A percentile compares a stretch with the other conserved stretches of the same genome.
These are phyloP conservation scores for Ctenicera cuprea DNA, from an alignment of 2,888 invertebrate species.

Conservation along the genomic window DNA sequence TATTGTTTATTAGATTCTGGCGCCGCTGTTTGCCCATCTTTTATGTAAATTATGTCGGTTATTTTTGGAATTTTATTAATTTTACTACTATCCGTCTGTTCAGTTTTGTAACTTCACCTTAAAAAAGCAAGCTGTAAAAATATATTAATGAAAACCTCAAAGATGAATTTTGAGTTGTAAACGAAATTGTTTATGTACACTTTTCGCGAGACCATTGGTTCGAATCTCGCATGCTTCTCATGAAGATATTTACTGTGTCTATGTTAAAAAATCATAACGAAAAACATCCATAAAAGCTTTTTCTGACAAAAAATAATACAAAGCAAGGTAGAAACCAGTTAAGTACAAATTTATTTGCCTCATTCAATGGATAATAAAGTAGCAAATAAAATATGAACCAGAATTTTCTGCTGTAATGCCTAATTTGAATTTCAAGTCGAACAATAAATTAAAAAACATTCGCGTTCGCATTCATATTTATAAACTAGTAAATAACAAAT, in stretches of 20 bases:
- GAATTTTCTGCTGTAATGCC: neutral
- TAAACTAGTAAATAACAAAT: conserved; percentile 26
- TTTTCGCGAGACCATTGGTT: no score
- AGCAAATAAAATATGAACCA: neutral
- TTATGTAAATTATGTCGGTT: conserved; percentile 43
- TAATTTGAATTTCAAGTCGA: conserved; percentile 29
- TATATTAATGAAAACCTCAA: no score
- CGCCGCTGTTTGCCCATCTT: conserved; percentile 56
- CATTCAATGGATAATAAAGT: neutral
- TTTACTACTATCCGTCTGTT: neutral
- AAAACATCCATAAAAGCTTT: no score
- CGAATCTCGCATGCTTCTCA: no score
- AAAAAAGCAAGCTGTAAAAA: no score
- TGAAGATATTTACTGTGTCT: no score
- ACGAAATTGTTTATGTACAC: no score
- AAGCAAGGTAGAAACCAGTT: no score
- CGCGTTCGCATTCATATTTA: conserved; percentile 28
- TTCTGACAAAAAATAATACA: no score
- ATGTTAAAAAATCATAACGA: no score
- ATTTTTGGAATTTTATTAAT: conserved; percentile 16
- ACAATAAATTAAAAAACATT: conserved; percentile 26
- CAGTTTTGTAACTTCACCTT: neutral
- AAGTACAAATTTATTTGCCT: no score
- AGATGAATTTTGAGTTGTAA: no score
- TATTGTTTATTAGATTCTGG: conserved; percentile 62